Percentiles rank a stretch among this genome's conserved stretches.
These are phyloP conservation scores for Euglossa dilemma DNA, from an alignment of 1,140 invertebrate species.

Conservation along the genomic window DNA sequence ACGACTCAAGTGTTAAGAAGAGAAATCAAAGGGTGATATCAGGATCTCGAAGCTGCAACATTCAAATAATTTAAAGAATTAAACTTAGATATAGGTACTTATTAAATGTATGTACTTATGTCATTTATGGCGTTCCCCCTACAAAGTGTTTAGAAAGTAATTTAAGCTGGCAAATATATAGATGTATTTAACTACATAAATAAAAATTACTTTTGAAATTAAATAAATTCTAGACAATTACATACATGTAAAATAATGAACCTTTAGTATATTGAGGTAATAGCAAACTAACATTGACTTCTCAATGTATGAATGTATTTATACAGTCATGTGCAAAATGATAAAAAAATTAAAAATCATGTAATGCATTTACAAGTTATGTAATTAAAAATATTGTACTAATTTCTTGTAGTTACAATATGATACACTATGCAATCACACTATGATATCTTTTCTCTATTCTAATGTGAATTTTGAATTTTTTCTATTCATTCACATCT, in stretches of 20 bases:
- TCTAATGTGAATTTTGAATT: no score
- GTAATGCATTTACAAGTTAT: background rate
- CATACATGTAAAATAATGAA: background rate
- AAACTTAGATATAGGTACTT: slow-evolving; percentile 51
- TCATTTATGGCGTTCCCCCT: background rate
- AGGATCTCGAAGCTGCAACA: slow-evolving; percentile 16
- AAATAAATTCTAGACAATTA: background rate
- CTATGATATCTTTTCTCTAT: no score
- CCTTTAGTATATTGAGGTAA: background rate
- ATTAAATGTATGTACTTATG: slow-evolving; percentile 53
- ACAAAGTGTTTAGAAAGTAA: slow-evolving; percentile 5
- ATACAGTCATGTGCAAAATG: background rate
- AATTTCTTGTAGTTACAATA: no score
- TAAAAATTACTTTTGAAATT: background rate
- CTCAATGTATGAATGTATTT: no score
- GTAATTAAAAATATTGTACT: background rate
- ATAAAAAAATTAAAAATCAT: background rate
- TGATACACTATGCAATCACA: no score
- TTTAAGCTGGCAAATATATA: slow-evolving; percentile 1
- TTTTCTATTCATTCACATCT: no score
- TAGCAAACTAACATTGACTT: background rate
- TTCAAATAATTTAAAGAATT: slow-evolving; percentile 26
- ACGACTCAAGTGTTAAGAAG: background rate
- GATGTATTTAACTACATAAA: slow-evolving; percentile 22
- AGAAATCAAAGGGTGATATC: background rate